Evolutionary conservation across 2,113 vertebrate genomes (phyloP).

Genomic region (Eurystomus gularis): DNA sequence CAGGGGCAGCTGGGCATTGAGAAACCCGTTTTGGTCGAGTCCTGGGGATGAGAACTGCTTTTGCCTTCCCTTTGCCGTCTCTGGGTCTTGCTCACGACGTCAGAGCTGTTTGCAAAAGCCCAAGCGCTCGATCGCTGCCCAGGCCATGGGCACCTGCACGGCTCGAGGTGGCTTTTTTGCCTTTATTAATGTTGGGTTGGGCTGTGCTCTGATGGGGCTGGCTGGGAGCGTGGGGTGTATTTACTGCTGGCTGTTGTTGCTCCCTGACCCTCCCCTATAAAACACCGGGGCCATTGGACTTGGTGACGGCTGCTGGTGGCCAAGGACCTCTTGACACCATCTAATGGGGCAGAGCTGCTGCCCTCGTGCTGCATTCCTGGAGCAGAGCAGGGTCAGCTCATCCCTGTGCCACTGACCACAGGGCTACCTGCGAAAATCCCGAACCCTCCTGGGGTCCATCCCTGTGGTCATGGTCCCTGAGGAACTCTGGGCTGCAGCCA

Average conservation of each 20-base stretch:
- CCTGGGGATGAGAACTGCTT: fast-evolving
- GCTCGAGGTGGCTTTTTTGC: neutral
- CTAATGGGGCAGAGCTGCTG: neutral
- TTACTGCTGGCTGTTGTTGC: neutral
- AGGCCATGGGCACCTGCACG: fast-evolving
- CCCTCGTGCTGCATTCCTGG: fast-evolving
- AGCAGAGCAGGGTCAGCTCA: neutral
- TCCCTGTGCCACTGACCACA: neutral
- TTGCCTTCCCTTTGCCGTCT: fast-evolving
- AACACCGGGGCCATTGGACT: neutral
- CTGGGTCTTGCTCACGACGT: fast-evolving
- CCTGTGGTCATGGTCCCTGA: fast-evolving
- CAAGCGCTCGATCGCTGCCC: too few species aligned
- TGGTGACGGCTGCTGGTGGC: neutral
- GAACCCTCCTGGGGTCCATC: fast-evolving
- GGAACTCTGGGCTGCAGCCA: neutral
- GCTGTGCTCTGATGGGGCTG: neutral
- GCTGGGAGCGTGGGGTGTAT: neutral
- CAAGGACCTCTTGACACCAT: fast-evolving
- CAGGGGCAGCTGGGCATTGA: fast-evolving
- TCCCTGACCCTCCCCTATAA: neutral
- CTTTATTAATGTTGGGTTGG: neutral
- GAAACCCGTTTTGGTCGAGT: fast-evolving
- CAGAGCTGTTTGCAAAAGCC: neutral
- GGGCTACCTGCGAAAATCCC: neutral